phyloP scores from a whole-genome alignment of 2,888 invertebrate genomes.

The Xestia rhomboidea region DNA sequence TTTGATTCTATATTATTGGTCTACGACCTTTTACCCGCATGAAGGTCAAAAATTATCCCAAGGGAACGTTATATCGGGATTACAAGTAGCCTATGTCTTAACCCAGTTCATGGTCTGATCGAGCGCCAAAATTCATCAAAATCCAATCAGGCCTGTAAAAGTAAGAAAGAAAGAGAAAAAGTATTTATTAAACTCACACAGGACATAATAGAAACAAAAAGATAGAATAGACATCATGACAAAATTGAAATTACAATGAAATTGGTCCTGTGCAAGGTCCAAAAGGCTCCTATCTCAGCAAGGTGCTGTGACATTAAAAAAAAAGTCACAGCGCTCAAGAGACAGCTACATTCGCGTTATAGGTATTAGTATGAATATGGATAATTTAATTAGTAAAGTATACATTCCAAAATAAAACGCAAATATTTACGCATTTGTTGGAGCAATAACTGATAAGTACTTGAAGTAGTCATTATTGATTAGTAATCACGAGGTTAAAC shows the following conservation, averaged over 20 bases:
- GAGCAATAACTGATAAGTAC: conserved; percentile 32
- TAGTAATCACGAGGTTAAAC: conserved; percentile 39
- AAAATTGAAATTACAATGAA: too few species aligned
- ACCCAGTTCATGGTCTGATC: not conserved
- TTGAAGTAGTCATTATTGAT: conserved; percentile 24
- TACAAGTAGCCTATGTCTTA: not conserved
- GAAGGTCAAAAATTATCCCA: not conserved
- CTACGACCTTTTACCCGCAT: not conserved
- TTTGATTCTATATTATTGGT: not conserved
- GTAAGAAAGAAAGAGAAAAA: too few species aligned
- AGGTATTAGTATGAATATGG: not conserved
- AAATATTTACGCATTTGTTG: conserved; percentile 3
- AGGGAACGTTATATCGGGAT: not conserved
- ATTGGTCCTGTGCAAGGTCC: too few species aligned
- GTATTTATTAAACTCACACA: too few species aligned
- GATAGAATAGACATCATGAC: too few species aligned
- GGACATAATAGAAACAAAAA: too few species aligned
- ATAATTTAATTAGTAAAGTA: not conserved
- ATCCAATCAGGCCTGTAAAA: not conserved
- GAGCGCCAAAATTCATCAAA: not conserved
- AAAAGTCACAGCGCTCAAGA: too few species aligned
- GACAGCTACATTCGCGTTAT: not conserved
- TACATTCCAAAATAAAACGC: conserved; percentile 21
- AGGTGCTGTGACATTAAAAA: too few species aligned
- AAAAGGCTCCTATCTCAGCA: too few species aligned